Base-by-base conservation (phyloP, 2,888 invertebrate genomes). In the Clistopyga incitator region DNA sequence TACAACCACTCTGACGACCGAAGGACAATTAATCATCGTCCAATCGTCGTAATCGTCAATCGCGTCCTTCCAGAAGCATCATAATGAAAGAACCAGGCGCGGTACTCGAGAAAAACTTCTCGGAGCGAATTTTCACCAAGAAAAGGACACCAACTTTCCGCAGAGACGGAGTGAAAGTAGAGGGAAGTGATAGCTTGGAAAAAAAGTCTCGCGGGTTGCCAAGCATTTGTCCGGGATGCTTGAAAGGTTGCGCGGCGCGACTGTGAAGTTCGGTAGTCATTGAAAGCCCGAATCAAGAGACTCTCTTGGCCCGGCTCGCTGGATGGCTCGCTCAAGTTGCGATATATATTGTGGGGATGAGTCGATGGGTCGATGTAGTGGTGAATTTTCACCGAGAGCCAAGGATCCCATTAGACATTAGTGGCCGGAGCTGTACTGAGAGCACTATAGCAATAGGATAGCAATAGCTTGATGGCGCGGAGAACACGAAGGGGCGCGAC, bases 361-460 rank as follows among this genome's bases (percentile, higher is more conserved):
- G 70, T 76, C 47, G 29, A 29, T 42, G 56, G 18, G 29, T 52
- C 54, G 80, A 29, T 29, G 61, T 70, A 61, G 77, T 75, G 83
- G 72, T 74, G 68, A 76, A 83, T 72, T 71, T 77, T 70, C 78
- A 61, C 74, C 70, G 56, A 86, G 88, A 86, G 86, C 84, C 85
- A 87, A 88, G 87, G 87, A 87, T 87, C 88, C 88, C 88, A 89
- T 89, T 88, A 88, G 88, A 87, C 87, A 86, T 88, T 87, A 88
- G 88, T 88, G 85, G 88, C 85, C 83, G 50, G 61, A 59, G 65
- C 68, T 38, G 59, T 38, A 59, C 45, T 15, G 47, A 20, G 64
- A 25, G 29, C 68, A 78, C 86, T 82, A 84, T 82, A 82, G 86
- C 85, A 84, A 86, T 88, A 82, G 86, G 82, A 85, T 82, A 52